These are phyloP conservation scores for Erythrolamprus reginae DNA, from an alignment of 2,113 vertebrate genomes.

Conservation along the genomic window DNA sequence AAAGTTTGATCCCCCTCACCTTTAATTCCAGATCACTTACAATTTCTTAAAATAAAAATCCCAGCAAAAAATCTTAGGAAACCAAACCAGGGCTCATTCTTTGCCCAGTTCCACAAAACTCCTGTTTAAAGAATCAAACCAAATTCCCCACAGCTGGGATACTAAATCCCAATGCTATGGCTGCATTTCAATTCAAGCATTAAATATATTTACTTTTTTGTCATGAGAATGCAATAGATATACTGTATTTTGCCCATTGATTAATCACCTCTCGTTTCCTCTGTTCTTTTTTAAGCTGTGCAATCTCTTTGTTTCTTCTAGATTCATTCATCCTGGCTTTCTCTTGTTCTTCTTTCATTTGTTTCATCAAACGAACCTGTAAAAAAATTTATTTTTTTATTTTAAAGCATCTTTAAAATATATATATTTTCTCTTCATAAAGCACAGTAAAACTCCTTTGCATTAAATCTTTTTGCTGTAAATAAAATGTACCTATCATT, in stretches of 20 bases:
- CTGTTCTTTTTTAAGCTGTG: conserved; percentile 94
- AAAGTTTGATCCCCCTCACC: neutral
- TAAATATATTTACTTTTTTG: neutral
- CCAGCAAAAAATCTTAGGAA: neutral
- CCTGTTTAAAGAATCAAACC: neutral
- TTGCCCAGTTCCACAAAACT: no score
- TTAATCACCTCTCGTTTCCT: conserved; percentile 84
- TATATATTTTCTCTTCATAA: neutral
- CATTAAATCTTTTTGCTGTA: neutral
- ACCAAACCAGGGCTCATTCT: neutral
- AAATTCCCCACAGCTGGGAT: neutral
- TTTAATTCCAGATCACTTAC: neutral
- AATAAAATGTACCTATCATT: neutral
- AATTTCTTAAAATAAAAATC: neutral
- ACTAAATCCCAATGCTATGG: neutral
- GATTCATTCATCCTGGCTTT: conserved; percentile 83
- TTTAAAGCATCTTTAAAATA: conserved; percentile 8
- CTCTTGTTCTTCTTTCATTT: conserved; percentile 99
- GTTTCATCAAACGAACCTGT: conserved; percentile 94
- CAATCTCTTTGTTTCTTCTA: conserved; percentile 89
- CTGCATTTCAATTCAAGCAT: neutral
- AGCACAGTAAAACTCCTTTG: neutral
- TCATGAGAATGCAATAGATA: neutral
- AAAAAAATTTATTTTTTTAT: conserved; percentile 23
- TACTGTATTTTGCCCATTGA: neutral